Evolutionary conservation across 2,113 vertebrate species (phyloP), one percentile per base, ranked within the genome.

Genomic region (Peucedramus taeniatus): DNA sequence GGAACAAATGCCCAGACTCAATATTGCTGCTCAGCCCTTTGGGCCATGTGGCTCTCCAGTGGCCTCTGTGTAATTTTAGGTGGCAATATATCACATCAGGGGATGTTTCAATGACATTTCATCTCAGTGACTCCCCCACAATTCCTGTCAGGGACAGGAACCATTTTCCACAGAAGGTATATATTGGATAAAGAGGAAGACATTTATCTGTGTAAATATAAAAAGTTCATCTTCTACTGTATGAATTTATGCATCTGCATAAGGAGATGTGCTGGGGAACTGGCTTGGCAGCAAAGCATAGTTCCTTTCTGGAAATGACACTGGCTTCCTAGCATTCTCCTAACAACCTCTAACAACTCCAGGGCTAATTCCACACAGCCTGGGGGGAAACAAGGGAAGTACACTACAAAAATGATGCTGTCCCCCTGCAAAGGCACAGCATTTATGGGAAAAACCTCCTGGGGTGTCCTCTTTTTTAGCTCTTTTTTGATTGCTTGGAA

Each of bases 1-100:
- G 50, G 69, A 60, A 15, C 7, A 2, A 51, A 63, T 11, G 12
- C 51, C 79, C 59, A 57, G 13, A 50, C 20, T 53, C 0, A 0
- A 49, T 49, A 57, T 16, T 51, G 28, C 22, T 72, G 3, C 30
- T 81, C 45, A 83, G 59, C 50, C 45, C 5, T 11, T 51, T 59
- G 66, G 42, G 31, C 71, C 42, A 33, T 13, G 17, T 18, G 49
- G 75, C 40, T 76, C 45, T 72, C 50, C 26, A 12, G 51, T 51
- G 39, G 20, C 49, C 50, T 42, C 54, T 53, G 23, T 37, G 30
- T 49, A 91, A 77, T 72, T 86, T 79, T 61, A 80, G 53, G 59
- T 42, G 39, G 31, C 64, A 74, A 63, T 87, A 5, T 13, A 54
- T 91, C 80, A 69, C 26, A 28, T 42, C 80, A 91, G 63, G 28